A percentile compares a stretch with the other conserved stretches of the same genome.
phyloP scores from a whole-genome alignment of 2,797 vertebrate genomes.

The Macrochelys suwanniensis region DNA sequence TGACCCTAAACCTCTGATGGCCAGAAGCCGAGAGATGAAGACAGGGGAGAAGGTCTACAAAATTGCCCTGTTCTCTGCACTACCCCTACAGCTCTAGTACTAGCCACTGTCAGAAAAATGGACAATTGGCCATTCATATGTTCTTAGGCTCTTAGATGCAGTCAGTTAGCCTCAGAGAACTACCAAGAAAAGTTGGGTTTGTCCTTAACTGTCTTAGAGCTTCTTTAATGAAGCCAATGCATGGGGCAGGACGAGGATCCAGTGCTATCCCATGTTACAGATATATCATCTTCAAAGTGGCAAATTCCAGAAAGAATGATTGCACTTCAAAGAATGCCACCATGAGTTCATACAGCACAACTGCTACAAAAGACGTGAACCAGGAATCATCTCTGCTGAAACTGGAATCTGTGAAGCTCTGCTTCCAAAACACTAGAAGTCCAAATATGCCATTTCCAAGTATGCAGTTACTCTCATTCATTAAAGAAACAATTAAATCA shows the following conservation, averaged over 20 bases:
- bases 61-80: background rate
- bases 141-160: background rate
- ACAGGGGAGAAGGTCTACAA: background rate
- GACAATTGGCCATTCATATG: background rate
- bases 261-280: background rate
- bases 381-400: fast-evolving
- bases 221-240: background rate
- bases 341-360: background rate
- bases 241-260: background rate
- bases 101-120: background rate
- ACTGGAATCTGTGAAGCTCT: fast-evolving
- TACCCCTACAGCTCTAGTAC: background rate
- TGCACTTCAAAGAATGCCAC: background rate
- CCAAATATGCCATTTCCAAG: fast-evolving
- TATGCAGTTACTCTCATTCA: fast-evolving
- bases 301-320: background rate
- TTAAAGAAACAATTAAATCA: background rate
- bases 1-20: background rate
- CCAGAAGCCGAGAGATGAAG: background rate
- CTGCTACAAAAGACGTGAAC: background rate
- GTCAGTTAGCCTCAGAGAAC: background rate
- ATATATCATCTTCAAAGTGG: background rate
- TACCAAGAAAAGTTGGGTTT: background rate
- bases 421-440: fast-evolving
- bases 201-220: background rate